Conservation (phyloP, 2,888 invertebrate species). For the Hemaris fuciformis region DNA sequence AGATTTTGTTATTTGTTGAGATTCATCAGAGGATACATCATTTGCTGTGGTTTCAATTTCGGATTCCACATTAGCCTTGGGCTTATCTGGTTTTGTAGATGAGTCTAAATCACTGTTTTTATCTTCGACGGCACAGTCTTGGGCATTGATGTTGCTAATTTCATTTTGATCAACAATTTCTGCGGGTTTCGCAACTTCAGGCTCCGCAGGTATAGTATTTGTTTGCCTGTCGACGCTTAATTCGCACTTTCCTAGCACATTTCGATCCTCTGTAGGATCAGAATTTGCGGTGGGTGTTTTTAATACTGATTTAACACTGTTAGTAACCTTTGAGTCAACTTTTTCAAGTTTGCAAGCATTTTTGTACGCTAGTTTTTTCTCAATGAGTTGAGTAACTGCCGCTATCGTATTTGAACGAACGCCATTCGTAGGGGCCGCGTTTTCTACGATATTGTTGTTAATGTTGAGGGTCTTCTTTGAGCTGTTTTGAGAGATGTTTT, state of each 20-base stretch:
- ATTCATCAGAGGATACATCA: conserved; percentile 21
- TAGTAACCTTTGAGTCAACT: conserved; percentile 65
- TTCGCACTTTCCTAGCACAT: conserved; percentile 35
- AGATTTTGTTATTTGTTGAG: conserved; percentile 27
- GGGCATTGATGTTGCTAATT: conserved; percentile 20
- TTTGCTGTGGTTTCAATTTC: background rate
- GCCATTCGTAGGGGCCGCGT: conserved; percentile 49
- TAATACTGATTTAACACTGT: conserved; percentile 69
- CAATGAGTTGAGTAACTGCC: conserved; percentile 66
- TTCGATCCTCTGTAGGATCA: conserved; percentile 46
- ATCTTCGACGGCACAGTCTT: conserved; percentile 1
- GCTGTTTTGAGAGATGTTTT: conserved; percentile 60
- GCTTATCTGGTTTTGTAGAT: background rate
- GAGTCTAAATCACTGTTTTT: background rate
- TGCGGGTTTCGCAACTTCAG: conserved; percentile 19
- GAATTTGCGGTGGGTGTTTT: conserved; percentile 57
- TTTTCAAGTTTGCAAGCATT: conserved; percentile 67
- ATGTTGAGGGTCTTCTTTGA: conserved; percentile 71
- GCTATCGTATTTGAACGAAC: conserved; percentile 64
- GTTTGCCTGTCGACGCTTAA: conserved; percentile 32
- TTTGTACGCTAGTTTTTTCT: conserved; percentile 64
- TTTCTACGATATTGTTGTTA: conserved; percentile 74
- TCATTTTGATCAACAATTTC: conserved; percentile 32
- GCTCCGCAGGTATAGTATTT: conserved; percentile 27
- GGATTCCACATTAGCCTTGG: background rate